Percentiles rank a stretch among this genome's conserved stretches.
Conservation (phyloP, 2,113 vertebrate species). For the Phaethornis superciliosus region DNA sequence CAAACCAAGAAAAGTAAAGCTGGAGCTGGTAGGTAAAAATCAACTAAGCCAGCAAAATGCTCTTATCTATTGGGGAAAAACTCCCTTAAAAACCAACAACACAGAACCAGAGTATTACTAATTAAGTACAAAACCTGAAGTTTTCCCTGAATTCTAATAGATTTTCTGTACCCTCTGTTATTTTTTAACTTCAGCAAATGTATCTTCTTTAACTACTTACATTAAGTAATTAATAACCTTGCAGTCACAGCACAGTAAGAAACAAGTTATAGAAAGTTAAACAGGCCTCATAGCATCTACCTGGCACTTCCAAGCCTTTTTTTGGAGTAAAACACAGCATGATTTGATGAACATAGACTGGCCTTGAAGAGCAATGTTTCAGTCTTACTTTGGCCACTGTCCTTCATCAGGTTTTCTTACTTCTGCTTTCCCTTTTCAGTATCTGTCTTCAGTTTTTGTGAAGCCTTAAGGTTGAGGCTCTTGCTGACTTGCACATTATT, state of each 20-base stretch:
- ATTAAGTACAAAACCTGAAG: not conserved
- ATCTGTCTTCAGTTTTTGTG: not conserved
- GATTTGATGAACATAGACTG: not conserved
- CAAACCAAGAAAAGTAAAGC: not conserved
- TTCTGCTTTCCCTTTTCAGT: not conserved
- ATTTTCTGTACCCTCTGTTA: not conserved
- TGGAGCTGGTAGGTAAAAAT: not conserved
- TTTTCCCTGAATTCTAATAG: not conserved
- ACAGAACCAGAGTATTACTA: not conserved
- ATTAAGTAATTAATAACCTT: not conserved
- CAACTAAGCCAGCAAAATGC: not conserved
- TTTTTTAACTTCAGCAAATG: not conserved
- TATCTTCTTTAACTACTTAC: not conserved
- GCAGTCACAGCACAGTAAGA: not conserved
- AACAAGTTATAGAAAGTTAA: not conserved
- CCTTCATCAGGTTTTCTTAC: not conserved
- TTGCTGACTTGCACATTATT: not conserved
- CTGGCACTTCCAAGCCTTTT: not conserved
- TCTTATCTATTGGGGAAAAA: not conserved
- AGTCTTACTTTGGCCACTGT: not conserved
- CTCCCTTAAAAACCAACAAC: not conserved
- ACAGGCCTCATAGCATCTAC: not conserved
- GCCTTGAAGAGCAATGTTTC: not conserved
- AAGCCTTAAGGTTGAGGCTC: not conserved
- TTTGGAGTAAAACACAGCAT: not conserved